Percentiles rank a stretch among this genome's conserved stretches.
Conservation (phyloP, 2,888 invertebrate species). For the Dugesia japonica region DNA sequence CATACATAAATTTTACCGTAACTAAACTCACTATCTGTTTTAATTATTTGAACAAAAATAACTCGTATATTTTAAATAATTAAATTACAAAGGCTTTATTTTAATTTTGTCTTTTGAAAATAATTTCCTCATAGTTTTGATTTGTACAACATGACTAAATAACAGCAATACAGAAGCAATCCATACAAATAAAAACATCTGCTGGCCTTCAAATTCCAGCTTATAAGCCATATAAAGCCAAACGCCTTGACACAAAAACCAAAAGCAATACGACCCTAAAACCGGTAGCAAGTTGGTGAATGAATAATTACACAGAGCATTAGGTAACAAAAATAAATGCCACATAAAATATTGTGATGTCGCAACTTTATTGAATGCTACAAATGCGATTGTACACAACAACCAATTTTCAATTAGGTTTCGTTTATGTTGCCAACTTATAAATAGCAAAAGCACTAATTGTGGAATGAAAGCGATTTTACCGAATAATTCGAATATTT, state of each 20-base stretch:
- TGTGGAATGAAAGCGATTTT: conserved; percentile 57
- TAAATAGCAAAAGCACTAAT: conserved; percentile 49
- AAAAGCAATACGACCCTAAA: conserved; percentile 39
- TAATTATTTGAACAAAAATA: no score
- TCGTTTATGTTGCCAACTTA: conserved; percentile 41
- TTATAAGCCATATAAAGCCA: conserved; percentile 81
- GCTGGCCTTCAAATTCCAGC: conserved; percentile 69
- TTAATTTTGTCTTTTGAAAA: not conserved
- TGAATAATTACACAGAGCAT: conserved; percentile 40
- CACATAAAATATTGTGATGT: conserved; percentile 67
- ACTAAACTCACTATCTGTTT: no score
- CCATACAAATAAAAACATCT: conserved; percentile 72
- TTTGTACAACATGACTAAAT: conserved; percentile 40
- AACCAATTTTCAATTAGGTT: conserved; percentile 72
- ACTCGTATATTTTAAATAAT: no score
- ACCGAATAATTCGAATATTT: conserved; percentile 51
- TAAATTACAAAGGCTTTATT: not conserved
- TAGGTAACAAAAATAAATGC: conserved; percentile 73
- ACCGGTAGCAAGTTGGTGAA: conserved; percentile 36
- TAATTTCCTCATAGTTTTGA: not conserved
- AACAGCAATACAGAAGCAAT: conserved; percentile 68
- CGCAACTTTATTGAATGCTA: conserved; percentile 79
- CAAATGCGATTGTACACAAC: conserved; percentile 67
- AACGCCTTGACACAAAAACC: conserved; percentile 54
- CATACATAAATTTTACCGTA: no score